These are phyloP conservation scores for Nycticryphes semicollaris DNA, from an alignment of 2,113 vertebrate genomes.

Conservation along the genomic window DNA sequence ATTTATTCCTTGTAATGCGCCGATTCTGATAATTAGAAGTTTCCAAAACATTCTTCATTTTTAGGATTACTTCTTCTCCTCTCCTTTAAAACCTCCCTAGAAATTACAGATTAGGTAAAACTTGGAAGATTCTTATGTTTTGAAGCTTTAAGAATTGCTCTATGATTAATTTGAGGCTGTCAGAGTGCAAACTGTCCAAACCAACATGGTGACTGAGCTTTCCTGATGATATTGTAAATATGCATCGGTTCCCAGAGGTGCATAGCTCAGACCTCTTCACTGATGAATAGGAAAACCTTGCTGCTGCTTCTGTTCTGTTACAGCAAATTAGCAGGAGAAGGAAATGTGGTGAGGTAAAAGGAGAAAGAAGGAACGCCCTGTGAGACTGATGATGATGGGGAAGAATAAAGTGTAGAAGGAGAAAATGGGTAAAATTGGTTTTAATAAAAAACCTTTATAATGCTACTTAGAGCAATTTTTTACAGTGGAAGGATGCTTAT, in stretches of 20 bases:
- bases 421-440: not conserved
- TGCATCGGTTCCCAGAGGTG: constrained; percentile 1
- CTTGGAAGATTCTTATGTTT: not conserved
- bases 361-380: not conserved
- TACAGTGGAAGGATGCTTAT: not conserved
- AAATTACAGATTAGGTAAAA: not conserved
- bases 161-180: not conserved
- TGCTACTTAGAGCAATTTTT: not conserved
- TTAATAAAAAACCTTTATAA: not conserved
- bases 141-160: not conserved
- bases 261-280: not conserved
- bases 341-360: not conserved
- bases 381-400: not conserved
- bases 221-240: constrained; percentile 21
- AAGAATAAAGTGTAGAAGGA: not conserved
- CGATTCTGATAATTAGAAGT: not conserved
- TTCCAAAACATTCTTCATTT: not conserved
- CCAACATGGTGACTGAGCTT: not conserved
- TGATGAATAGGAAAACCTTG: not conserved
- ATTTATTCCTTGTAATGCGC: not conserved
- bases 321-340: not conserved
- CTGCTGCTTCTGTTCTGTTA: constrained; percentile 7
- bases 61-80: not conserved
- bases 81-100: not conserved
- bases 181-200: not conserved